Percentiles rank a stretch among this genome's conserved stretches.
Conservation (phyloP, 64 coral and sea anemone species). For the Porites australiensis region DNA sequence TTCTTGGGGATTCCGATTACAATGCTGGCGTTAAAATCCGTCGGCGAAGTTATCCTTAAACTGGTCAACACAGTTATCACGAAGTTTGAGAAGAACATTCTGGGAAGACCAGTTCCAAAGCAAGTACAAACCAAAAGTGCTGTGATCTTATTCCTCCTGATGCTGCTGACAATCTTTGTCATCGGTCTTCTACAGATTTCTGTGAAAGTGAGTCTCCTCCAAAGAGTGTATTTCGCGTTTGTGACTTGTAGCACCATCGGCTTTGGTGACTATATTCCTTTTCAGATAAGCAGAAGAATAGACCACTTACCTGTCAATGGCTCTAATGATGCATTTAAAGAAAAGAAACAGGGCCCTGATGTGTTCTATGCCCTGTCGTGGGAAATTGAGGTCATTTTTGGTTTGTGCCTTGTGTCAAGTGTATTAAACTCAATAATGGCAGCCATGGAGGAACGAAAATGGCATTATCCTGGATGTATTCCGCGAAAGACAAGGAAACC, state of each 20-base stretch:
- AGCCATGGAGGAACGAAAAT: conserved; percentile 36
- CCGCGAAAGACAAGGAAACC: background rate
- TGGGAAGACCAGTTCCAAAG: background rate
- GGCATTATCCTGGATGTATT: conserved; percentile 14
- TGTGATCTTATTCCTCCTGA: conserved; percentile 13
- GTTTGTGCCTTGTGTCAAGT: conserved; percentile 58
- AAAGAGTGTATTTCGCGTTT: conserved; percentile 66
- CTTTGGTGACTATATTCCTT: conserved; percentile 61
- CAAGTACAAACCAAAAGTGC: conserved; percentile 38
- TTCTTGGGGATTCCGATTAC: conserved; percentile 38
- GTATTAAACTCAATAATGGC: conserved; percentile 57
- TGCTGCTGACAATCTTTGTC: background rate
- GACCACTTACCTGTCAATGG: background rate
- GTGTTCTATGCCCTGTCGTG: too few species aligned
- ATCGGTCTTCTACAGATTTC: background rate
- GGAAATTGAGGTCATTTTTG: background rate
- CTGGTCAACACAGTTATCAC: conserved; percentile 8
- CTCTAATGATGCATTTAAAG: background rate
- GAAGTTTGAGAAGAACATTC: conserved; percentile 42
- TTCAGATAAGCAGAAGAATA: background rate
- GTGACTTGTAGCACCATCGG: conserved; percentile 68
- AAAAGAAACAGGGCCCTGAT: background rate
- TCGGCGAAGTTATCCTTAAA: conserved; percentile 43
- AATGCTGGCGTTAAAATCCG: conserved; percentile 8
- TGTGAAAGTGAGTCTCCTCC: background rate